Conservation (phyloP, 2,797 vertebrate genomes). For the Heliangelus exortis region DNA sequence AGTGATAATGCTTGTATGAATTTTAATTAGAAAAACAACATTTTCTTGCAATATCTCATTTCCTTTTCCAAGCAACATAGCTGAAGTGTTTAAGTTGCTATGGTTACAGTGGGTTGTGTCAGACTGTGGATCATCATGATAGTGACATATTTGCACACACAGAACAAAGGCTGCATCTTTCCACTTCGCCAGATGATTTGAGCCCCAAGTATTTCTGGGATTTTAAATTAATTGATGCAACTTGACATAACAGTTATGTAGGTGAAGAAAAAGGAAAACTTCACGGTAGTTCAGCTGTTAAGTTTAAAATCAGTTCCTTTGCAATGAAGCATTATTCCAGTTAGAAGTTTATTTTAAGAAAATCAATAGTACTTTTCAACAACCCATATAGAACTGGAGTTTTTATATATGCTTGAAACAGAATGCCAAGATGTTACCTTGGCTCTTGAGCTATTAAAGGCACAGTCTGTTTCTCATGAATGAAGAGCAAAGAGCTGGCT, state of each 20-base stretch:
- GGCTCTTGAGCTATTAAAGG: constrained; percentile 53
- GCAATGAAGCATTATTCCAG: constrained; percentile 71
- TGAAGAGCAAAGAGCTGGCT: constrained; percentile 53
- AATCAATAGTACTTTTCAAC: constrained; percentile 69
- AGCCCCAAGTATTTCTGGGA: constrained; percentile 17
- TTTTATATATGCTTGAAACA: constrained; percentile 69
- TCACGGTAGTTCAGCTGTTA: constrained; percentile 64
- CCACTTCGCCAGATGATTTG: constrained; percentile 31
- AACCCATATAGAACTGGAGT: constrained; percentile 44
- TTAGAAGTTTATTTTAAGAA: constrained; percentile 67
- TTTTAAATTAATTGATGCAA: constrained; percentile 31
- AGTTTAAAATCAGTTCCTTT: constrained; percentile 63
- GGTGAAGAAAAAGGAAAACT: constrained; percentile 68
- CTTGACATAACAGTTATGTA: constrained; percentile 38
- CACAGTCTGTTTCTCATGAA: constrained; percentile 64
- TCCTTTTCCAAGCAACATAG: constrained; percentile 31
- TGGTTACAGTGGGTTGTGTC: constrained; percentile 53
- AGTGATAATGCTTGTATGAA: constrained; percentile 32
- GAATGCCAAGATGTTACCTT: constrained; percentile 61
- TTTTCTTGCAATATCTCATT: constrained; percentile 57
- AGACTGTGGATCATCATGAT: constrained; percentile 54
- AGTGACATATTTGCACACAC: constrained; percentile 43
- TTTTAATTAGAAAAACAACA: constrained; percentile 59
- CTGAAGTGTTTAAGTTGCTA: constrained; percentile 58
- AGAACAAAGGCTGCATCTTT: constrained; percentile 43